Base-by-base conservation (phyloP, 2,797 vertebrate genomes). In the Triplophysa yarkandensis region DNA sequence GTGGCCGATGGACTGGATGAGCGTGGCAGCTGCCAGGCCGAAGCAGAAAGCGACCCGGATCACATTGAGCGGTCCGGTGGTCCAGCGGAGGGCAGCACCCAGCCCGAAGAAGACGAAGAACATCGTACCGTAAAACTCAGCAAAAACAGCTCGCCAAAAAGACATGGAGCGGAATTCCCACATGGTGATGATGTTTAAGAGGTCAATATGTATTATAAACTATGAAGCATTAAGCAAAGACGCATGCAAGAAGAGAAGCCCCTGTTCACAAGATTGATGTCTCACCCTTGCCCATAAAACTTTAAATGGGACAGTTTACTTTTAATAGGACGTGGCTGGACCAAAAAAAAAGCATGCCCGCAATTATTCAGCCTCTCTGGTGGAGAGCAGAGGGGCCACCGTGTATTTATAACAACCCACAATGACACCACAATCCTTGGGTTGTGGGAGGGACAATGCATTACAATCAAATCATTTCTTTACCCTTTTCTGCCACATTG, bases 101-200 rank as follows among this genome's bases (percentile, higher is more conserved):
- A 98, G 85, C 76, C 97, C 96, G 5, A 98, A 95, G 82, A 98
- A 94, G 65, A 96, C 93, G 9, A 97, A 98, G 87, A 98, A 95
- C 91, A 90, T 91, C 72, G 89, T 90, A 82, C 90, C 90, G 7
- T 92, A 91, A 82, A 92, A 92, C 85, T 92, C 95, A 0, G 96
- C 96, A 39, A 96, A 95, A 80, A 98, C 89, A 17, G 95, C 96
- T 90, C 96, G 94, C 96, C 97, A 98, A 83, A 98, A 98, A 89
- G 94, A 92, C 93, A 95, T 91, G 46, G 95, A 96, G 67, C 94
- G 91, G 83, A 98, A 92, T 90, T 98, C 96, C 96, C 95, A 97
- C 95, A 98, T 98, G 87, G 85, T 91, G 88, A 85, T 86, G 58
- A 84, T 80, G 74, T 58, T 19, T 78, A 65, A 79, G 81, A 83